Percentiles rank a stretch among this genome's conserved stretches.
Conservation (phyloP, 1,140 invertebrate species). For the Polyergus mexicanus region DNA sequence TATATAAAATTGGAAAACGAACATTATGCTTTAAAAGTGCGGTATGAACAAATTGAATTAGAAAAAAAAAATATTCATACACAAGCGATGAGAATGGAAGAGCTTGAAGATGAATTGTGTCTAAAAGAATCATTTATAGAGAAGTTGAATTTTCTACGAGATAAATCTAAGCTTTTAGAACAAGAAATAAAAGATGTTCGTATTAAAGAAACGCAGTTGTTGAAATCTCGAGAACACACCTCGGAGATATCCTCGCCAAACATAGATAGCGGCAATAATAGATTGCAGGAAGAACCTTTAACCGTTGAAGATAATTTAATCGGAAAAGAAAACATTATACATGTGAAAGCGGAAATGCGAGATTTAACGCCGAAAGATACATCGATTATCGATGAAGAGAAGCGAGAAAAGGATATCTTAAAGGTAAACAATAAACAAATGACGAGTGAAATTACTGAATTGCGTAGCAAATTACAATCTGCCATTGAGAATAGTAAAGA, state of each 20-base stretch:
- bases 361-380: constrained; percentile 39
- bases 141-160: constrained; percentile 47
- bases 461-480: constrained; percentile 62
- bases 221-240: not conserved
- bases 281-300: constrained; percentile 2
- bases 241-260: constrained; percentile 15
- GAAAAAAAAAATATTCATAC: constrained; percentile 68
- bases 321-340: not conserved
- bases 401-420: constrained; percentile 48
- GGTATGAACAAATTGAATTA: constrained; percentile 81
- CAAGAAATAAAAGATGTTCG: constrained; percentile 51
- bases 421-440: constrained; percentile 69
- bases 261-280: constrained; percentile 9
- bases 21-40: constrained; percentile 81
- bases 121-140: not conserved
- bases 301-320: not conserved
- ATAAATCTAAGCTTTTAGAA: constrained; percentile 27
- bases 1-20: constrained; percentile 84
- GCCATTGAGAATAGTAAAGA: constrained; percentile 76
- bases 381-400: constrained; percentile 16
- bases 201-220: constrained; percentile 57
- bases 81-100: constrained; percentile 66
- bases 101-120: constrained; percentile 69
- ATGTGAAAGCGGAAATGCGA: not conserved
- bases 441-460: constrained; percentile 64